Base-by-base conservation (phyloP, 2,113 vertebrate species). In the Carollia perspicillata region DNA sequence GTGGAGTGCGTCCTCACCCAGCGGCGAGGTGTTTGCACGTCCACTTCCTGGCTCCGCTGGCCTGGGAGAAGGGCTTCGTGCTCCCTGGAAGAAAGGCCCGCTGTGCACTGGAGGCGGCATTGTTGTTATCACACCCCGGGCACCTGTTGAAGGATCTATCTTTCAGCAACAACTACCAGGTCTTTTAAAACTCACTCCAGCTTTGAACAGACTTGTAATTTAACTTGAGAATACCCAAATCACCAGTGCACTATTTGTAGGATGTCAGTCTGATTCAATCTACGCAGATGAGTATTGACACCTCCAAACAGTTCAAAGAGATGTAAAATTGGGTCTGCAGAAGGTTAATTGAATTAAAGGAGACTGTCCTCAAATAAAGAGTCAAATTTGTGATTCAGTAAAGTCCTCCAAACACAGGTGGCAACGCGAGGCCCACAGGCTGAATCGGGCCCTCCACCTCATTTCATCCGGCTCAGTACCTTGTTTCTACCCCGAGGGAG, bases 111-210 rank as follows among this genome's bases (percentile, higher is more conserved):
- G 35, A 93, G 81, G 89, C 42, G 44, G 10, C 22, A 22, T 83
- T 63, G 68, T 35, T 40, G 53, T 83, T 96, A 94, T 93, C 85
- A 77, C 1, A 91, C 78, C 53, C 72, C 63, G 30, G 51, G 8
- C 55, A 18, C 65, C 89, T 93, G 53, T 74, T 94, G 83, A 91
- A 93, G 49, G 23, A 81, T 77, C 71, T 84, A 0, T 78, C 91
- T 91, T 96, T 96, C 95, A 97, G 94, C 33, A 74, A 78, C 51
- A 93, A 37, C 89, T 94, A 74, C 23, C 71, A 93, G 68, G 40
- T 18, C n/a, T 55, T 93, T 94, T 78, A 93, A 94, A 96, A 58
- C 26, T 83, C 68, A 90, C 69, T 93, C 51, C 40, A 74, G 37
- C 74, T 93, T 75, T 0, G 2, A 95, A 86, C 23, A 89, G 37